Conservation (phyloP, 2,797 vertebrate genomes). For the Danio tinwini region DNA sequence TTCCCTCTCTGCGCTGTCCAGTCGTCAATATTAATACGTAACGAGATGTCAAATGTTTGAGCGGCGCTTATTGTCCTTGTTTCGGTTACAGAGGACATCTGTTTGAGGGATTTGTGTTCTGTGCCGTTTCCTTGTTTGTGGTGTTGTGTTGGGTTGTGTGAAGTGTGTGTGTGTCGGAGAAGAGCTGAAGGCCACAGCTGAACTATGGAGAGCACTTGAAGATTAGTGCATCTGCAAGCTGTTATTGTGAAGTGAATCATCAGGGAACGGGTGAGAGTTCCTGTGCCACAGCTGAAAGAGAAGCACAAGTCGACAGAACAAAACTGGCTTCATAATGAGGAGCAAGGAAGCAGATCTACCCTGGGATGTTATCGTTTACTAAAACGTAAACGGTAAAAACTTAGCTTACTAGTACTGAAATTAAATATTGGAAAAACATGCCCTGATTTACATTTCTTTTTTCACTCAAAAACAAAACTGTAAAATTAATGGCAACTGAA, state of each 20-base stretch:
- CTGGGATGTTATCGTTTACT: background rate
- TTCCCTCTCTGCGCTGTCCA: slow-evolving; percentile 49
- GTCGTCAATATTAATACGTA: slow-evolving; percentile 73
- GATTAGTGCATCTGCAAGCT: slow-evolving; percentile 36
- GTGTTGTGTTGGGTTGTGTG: slow-evolving; percentile 40
- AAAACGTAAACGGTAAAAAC: background rate
- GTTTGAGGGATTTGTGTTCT: slow-evolving; percentile 39
- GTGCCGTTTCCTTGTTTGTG: slow-evolving; percentile 40
- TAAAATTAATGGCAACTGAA: too few relatives aligned
- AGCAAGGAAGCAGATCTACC: background rate
- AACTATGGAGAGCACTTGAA: slow-evolving; percentile 46
- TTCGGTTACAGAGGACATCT: slow-evolving; percentile 65
- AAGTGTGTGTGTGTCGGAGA: slow-evolving; percentile 27
- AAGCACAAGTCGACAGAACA: slow-evolving; percentile 6
- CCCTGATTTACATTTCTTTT: too few relatives aligned
- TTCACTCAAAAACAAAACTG: too few relatives aligned
- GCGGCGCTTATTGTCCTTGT: slow-evolving; percentile 58
- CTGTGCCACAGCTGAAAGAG: background rate
- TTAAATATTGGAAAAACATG: too few relatives aligned
- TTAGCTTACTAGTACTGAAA: background rate
- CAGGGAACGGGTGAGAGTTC: background rate
- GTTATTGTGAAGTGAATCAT: slow-evolving; percentile 33
- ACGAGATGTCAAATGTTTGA: slow-evolving; percentile 72
- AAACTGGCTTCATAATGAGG: slow-evolving; percentile 22
- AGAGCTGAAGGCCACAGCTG: slow-evolving; percentile 41